phyloP scores from a whole-genome alignment of 2,113 vertebrate genomes.

The Pan paniscus region DNA sequence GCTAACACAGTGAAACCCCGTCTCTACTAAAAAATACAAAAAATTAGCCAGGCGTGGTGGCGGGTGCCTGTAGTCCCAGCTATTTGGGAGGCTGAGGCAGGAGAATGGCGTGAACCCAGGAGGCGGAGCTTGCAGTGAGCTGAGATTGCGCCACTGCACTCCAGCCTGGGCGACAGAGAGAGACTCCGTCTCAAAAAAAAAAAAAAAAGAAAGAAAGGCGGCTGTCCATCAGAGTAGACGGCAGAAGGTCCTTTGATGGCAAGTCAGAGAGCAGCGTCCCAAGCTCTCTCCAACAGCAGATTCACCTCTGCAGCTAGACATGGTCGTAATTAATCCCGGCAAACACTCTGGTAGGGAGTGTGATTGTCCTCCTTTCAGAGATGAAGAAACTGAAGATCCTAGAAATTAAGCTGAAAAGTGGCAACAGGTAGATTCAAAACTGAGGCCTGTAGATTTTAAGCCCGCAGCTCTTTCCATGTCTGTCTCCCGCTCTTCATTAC shows the following conservation, averaged over 20 bases:
- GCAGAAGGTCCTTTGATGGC: rapidly evolving
- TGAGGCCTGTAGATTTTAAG: neutral
- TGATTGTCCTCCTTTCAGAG: neutral
- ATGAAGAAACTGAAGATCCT: neutral
- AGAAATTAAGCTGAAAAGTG: neutral
- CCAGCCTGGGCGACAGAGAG: no score
- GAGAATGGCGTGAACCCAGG: no score
- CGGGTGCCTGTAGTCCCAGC: no score
- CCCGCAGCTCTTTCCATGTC: neutral
- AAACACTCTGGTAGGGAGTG: neutral
- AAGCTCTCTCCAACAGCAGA: rapidly evolving
- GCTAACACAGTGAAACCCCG: no score
- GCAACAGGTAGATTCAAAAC: neutral
- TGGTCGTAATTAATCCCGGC: neutral
- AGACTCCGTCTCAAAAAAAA: no score
- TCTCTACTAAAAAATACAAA: no score
- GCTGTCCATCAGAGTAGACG: neutral
- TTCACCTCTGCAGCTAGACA: rapidly evolving
- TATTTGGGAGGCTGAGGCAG: no score
- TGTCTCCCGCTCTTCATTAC: neutral
- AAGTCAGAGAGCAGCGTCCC: rapidly evolving
- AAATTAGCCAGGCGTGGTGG: no score
- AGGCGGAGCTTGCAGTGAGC: no score
- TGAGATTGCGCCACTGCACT: no score
- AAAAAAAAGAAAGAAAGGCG: no score